Percentiles rank a stretch among this genome's conserved stretches.
Conservation (phyloP, 2,888 invertebrate genomes). For the Ormyrus rosae region DNA sequence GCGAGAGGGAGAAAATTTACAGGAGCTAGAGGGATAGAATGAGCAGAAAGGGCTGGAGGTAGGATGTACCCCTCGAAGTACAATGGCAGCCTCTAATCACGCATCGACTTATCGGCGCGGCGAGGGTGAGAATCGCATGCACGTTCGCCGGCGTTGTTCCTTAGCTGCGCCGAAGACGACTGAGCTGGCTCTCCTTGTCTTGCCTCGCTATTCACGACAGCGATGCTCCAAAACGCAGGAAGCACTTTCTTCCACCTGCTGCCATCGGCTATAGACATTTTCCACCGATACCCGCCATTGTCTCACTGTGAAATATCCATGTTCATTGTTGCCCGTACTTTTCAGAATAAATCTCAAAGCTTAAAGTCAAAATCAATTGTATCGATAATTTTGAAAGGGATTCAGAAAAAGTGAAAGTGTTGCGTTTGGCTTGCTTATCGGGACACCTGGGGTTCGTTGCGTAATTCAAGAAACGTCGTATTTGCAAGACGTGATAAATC, state of each 20-base stretch:
- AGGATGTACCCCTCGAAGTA: conserved; percentile 67
- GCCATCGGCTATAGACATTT: background rate
- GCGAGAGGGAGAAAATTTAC: conserved; percentile 23
- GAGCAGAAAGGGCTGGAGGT: conserved; percentile 52
- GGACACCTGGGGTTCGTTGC: conserved; percentile 3
- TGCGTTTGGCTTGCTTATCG: conserved; percentile 7
- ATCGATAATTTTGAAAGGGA: background rate
- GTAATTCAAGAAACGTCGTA: conserved; percentile 37
- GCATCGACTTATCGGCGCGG: conserved; percentile 72
- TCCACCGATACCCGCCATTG: background rate
- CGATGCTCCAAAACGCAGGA: conserved; percentile 61
- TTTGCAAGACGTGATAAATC: conserved; percentile 44
- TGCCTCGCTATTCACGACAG: conserved; percentile 15
- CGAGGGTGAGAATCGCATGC: conserved; percentile 61
- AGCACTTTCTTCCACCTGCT: conserved; percentile 58
- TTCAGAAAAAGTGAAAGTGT: background rate
- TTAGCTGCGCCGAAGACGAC: background rate
- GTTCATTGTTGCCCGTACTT: too few species aligned
- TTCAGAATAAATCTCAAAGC: too few species aligned
- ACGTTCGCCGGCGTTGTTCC: conserved; percentile 50
- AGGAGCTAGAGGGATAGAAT: conserved; percentile 26
- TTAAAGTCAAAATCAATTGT: background rate
- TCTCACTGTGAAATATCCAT: background rate
- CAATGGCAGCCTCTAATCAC: conserved; percentile 74
- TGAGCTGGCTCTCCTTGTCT: conserved; percentile 52